These are phyloP conservation scores for Myotis lucifugus DNA, from an alignment of 2,113 vertebrate species.

Conservation along the genomic window DNA sequence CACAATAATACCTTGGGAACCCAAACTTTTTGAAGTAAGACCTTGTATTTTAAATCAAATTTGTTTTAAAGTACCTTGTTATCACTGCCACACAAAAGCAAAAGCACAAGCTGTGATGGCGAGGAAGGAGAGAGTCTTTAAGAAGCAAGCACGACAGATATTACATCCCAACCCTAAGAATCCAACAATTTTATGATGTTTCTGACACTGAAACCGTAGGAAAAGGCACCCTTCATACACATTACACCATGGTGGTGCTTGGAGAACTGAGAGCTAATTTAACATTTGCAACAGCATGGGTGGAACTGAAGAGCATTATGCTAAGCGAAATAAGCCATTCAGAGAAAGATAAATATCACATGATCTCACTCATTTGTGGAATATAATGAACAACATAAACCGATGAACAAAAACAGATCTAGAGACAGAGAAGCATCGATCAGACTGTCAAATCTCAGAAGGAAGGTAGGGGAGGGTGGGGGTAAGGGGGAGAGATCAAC, in stretches of 20 bases:
- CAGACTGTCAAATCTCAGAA: no score
- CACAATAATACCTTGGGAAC: not conserved
- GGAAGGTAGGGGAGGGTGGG: no score
- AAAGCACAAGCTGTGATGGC: not conserved
- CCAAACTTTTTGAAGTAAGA: conserved; percentile 39
- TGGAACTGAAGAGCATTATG: no score
- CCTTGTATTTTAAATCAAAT: not conserved
- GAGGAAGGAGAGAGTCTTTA: not conserved
- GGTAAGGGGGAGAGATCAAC: no score
- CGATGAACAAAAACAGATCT: no score
- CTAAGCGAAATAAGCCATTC: no score
- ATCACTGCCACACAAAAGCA: not conserved
- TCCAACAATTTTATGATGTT: not conserved
- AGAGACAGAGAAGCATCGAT: no score
- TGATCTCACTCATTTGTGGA: no score
- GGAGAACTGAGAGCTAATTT: not conserved
- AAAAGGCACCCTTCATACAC: not conserved
- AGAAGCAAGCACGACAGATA: not conserved
- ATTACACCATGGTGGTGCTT: not conserved
- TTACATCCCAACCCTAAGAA: not conserved
- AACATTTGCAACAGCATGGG: no score
- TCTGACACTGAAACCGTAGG: not conserved
- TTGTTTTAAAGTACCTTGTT: conserved; percentile 11
- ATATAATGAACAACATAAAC: no score
- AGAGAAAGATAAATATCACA: no score